A percentile compares a stretch with the other conserved stretches of the same genome.
Evolutionary conservation across 2,888 invertebrate genomes (phyloP).

Genomic region (Dryadula phaetusa): DNA sequence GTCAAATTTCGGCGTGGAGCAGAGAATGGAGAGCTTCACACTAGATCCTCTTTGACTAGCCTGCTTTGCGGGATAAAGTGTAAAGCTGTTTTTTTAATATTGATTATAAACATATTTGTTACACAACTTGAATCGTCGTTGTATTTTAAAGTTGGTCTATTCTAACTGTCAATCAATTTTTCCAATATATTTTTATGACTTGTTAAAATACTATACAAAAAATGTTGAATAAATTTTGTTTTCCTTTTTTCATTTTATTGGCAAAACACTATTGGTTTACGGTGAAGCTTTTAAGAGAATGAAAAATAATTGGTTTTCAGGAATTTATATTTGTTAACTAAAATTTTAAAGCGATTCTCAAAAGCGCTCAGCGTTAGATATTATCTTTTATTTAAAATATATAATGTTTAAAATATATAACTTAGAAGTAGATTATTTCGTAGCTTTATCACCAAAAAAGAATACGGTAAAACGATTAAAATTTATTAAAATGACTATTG

Average conservation of each 20-base stretch:
- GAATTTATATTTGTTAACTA: conserved; percentile 10
- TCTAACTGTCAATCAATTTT: conserved; percentile 12
- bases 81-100: too few relatives aligned
- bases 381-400: background rate
- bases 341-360: background rate
- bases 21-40: too few relatives aligned
- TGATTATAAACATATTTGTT: too few relatives aligned
- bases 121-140: background rate
- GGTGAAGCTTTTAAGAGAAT: conserved; percentile 14
- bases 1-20: too few relatives aligned
- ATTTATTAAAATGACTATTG: too few relatives aligned
- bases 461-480: too few relatives aligned
- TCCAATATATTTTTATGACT: conserved; percentile 20
- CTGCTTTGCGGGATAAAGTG: too few relatives aligned
- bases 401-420: too few relatives aligned
- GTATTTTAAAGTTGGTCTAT: background rate
- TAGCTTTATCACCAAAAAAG: too few relatives aligned
- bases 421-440: too few relatives aligned
- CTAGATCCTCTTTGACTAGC: too few relatives aligned
- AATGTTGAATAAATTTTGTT: conserved; percentile 1
- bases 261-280: conserved; percentile 22
- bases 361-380: conserved; percentile 5
- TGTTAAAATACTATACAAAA: conserved; percentile 12
- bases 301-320: conserved; percentile 14
- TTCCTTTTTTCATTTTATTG: conserved; percentile 15